Conservation (phyloP, 2,888 invertebrate genomes). For the Sipha maydis region DNA sequence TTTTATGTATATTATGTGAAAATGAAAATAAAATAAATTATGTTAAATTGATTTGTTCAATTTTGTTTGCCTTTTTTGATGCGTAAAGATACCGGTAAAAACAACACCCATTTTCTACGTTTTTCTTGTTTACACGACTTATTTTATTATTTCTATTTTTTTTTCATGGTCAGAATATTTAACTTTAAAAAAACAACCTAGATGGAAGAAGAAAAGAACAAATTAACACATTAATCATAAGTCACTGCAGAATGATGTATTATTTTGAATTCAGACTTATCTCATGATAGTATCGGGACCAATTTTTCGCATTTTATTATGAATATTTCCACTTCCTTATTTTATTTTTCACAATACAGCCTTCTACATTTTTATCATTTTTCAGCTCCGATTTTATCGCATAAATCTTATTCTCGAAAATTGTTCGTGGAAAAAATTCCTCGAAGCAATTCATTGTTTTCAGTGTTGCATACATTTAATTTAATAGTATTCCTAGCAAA, state of each 20-base stretch:
- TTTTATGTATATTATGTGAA: constrained; percentile 23
- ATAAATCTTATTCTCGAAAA: constrained; percentile 3
- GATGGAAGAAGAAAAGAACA: neutral
- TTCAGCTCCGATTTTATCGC: neutral
- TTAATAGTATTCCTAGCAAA: neutral
- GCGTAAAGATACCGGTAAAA: neutral
- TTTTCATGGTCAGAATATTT: neutral
- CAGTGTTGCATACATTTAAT: neutral
- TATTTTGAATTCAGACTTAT: constrained; percentile 26
- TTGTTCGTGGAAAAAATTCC: neutral
- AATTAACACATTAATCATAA: constrained; percentile 55
- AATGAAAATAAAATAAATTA: constrained; percentile 43
- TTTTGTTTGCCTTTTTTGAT: neutral
- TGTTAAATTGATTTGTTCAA: constrained; percentile 19
- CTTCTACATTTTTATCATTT: neutral
- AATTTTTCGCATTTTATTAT: constrained; percentile 18
- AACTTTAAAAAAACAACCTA: constrained; percentile 17
- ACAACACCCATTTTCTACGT: neutral
- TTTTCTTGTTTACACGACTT: neutral
- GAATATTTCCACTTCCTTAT: constrained; percentile 15
- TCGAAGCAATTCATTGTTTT: neutral
- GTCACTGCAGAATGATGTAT: constrained; percentile 27
- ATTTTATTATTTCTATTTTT: neutral
- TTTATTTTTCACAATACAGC: constrained; percentile 38
- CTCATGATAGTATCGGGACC: constrained; percentile 1